These are phyloP conservation scores for Acrossocheilus wenchowensis DNA, from an alignment of 2,797 vertebrate species.

Conservation along the genomic window DNA sequence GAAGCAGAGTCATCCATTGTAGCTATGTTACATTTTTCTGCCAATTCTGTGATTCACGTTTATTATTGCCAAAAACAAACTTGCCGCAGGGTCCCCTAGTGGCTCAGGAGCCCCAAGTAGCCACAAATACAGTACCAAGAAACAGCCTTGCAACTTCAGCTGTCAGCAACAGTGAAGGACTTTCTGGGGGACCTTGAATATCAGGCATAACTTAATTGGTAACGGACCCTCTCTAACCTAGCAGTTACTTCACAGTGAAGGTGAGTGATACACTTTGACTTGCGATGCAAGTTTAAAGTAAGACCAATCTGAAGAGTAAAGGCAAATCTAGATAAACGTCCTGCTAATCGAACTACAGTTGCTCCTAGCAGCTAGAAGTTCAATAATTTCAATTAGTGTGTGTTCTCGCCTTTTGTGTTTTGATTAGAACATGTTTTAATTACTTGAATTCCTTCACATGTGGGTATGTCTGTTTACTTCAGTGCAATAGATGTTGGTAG, in stretches of 20 bases:
- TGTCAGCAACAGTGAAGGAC: constrained; percentile 14
- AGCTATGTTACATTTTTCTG: constrained; percentile 2
- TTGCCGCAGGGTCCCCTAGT: not conserved
- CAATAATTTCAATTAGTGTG: constrained; percentile 38
- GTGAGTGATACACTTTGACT: constrained; percentile 37
- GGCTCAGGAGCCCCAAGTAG: constrained; percentile 7
- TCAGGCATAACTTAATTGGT: constrained; percentile 8
- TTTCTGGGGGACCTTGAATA: constrained; percentile 2
- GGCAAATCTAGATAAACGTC: constrained; percentile 29
- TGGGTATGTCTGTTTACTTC: constrained; percentile 59
- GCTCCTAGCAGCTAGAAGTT: constrained; percentile 26
- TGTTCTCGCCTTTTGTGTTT: constrained; percentile 47
- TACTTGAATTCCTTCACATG: constrained; percentile 50
- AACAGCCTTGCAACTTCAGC: not conserved
- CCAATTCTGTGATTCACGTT: constrained; percentile 9
- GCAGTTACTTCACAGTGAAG: constrained; percentile 21
- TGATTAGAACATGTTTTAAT: constrained; percentile 57
- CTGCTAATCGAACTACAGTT: constrained; percentile 47
- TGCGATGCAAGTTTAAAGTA: constrained; percentile 16
- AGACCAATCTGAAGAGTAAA: constrained; percentile 26
- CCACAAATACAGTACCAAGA: constrained; percentile 8
- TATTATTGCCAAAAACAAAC: constrained; percentile 20
- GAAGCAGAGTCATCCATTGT: constrained; percentile 15
- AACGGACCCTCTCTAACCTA: constrained; percentile 27
- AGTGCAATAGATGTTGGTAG: constrained; percentile 54